Conservation (phyloP, 2,113 vertebrate genomes). For the Catagonus wagneri region DNA sequence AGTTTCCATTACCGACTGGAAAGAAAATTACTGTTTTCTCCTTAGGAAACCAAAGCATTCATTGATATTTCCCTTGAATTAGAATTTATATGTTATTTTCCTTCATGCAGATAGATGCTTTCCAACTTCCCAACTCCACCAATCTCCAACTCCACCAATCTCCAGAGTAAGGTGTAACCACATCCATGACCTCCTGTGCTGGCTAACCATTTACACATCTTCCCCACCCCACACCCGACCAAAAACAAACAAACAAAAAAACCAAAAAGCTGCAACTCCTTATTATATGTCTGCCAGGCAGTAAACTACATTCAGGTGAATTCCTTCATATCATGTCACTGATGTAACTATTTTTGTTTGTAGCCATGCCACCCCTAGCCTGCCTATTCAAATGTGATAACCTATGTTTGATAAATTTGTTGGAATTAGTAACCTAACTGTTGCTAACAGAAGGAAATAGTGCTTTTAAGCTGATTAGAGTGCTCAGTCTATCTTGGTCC, state of each 20-base stretch:
- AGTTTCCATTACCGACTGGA: neutral
- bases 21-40: conserved; percentile 18
- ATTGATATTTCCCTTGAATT: neutral
- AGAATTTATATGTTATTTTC: neutral
- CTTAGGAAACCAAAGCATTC: neutral
- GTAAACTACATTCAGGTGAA: neutral
- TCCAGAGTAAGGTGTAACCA: neutral
- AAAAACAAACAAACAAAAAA: neutral
- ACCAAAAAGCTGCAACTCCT: neutral
- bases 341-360: neutral
- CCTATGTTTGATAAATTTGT: neutral
- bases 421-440: neutral
- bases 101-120: neutral
- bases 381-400: neutral
- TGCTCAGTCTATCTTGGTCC: neutral
- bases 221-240: neutral
- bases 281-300: neutral
- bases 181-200: neutral
- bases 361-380: neutral
- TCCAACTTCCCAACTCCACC: neutral
- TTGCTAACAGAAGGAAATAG: neutral
- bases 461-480: neutral
- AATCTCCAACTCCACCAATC: neutral
- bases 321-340: neutral
- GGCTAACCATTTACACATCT: neutral